A percentile compares a stretch with the other conserved stretches of the same genome.
phyloP scores from a whole-genome alignment of 2,888 invertebrate genomes.

The Tenthredo livida region DNA sequence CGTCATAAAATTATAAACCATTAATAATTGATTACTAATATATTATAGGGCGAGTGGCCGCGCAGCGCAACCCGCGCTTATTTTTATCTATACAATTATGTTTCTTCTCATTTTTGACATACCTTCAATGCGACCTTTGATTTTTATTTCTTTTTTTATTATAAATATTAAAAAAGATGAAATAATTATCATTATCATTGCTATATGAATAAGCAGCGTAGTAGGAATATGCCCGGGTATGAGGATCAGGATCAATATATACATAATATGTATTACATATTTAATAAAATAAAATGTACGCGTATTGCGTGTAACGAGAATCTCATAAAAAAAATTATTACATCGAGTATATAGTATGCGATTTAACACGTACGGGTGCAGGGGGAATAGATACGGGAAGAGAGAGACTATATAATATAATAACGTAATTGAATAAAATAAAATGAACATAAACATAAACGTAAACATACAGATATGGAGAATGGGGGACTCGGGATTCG shows the following conservation, averaged over 20 bases:
- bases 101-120: neutral
- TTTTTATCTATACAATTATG: neutral
- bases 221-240: constrained; percentile 31
- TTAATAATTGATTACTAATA: neutral
- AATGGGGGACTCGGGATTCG: neutral
- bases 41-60: neutral
- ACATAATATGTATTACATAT: neutral
- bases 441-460: neutral
- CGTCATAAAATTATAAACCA: neutral
- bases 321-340: neutral
- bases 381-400: neutral
- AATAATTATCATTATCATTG: neutral
- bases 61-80: no score
- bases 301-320: neutral
- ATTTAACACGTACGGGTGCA: neutral
- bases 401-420: neutral
- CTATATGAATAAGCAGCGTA: neutral
- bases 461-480: neutral
- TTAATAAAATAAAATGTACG: neutral
- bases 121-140: neutral
- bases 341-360: no score
- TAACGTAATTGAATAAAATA: neutral
- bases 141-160: neutral
- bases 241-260: constrained; percentile 29
- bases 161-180: neutral